A percentile compares a stretch with the other conserved stretches of the same genome.
Conservation (phyloP, 2,113 vertebrate species). For the Melanocharis versteri region DNA sequence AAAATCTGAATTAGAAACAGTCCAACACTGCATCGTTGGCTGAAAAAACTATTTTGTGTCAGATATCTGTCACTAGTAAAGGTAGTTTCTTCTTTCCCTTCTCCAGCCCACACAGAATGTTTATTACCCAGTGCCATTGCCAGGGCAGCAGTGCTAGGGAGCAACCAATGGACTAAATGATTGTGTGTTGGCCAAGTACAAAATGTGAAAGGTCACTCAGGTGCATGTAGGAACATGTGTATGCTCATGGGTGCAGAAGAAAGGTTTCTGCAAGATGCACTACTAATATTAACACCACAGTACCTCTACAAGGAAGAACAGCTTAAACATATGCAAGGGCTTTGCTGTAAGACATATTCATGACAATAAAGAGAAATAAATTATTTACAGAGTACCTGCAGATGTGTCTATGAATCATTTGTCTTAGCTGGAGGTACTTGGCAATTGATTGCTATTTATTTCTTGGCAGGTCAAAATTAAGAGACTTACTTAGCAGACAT, state of each 20-base stretch:
- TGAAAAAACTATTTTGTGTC: not conserved
- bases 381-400: not conserved
- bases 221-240: rapidly evolving
- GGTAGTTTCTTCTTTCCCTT: not conserved
- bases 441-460: not conserved
- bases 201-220: not conserved
- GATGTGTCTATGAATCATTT: not conserved
- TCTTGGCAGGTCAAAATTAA: not conserved
- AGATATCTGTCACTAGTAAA: not conserved
- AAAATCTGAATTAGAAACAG: not conserved
- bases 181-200: not conserved
- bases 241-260: not conserved
- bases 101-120: not conserved
- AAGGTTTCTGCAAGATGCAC: not conserved
- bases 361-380: not conserved
- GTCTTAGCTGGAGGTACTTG: not conserved
- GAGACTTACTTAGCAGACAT: not conserved
- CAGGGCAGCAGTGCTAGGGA: not conserved
- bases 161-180: not conserved
- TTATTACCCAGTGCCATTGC: not conserved
- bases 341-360: not conserved
- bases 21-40: rapidly evolving
- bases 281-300: not conserved
- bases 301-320: not conserved
- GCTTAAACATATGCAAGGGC: not conserved